phyloP scores from a whole-genome alignment of 2,888 invertebrate species.

The Dascillus cervinus region DNA sequence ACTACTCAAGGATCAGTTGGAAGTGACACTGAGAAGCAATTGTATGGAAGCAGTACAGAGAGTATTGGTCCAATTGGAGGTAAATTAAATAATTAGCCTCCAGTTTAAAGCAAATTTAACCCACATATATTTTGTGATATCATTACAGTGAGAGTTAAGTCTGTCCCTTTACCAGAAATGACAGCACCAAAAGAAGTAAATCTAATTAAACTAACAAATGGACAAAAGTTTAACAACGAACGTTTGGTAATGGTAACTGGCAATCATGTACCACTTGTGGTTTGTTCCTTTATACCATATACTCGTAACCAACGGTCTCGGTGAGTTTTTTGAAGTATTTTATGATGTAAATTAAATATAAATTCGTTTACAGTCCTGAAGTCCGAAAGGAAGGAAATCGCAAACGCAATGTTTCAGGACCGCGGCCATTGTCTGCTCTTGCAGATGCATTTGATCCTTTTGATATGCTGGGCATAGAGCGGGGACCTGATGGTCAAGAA shows the following conservation, averaged over 20 bases:
- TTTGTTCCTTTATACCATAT: conserved; percentile 85
- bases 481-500: conserved; percentile 81
- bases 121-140: too few relatives aligned
- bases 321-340: conserved; percentile 8
- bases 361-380: conserved; percentile 19
- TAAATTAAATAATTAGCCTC: neutral
- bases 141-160: too few relatives aligned
- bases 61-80: conserved; percentile 51
- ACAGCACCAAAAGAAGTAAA: conserved; percentile 49
- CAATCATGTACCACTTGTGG: conserved; percentile 71
- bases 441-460: conserved; percentile 81
- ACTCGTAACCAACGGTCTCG: conserved; percentile 39
- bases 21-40: conserved; percentile 52
- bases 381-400: conserved; percentile 23
- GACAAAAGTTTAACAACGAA: conserved; percentile 67
- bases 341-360: conserved; percentile 5
- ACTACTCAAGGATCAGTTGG: conserved; percentile 45
- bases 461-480: conserved; percentile 74
- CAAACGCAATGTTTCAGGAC: conserved; percentile 53
- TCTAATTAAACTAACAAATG: conserved; percentile 52
- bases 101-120: too few relatives aligned
- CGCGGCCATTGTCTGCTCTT: conserved; percentile 74
- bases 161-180: conserved; percentile 52
- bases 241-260: conserved; percentile 74
- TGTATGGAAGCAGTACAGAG: conserved; percentile 70